A percentile compares a stretch with the other conserved stretches of the same genome.
These are phyloP conservation scores for Drosophila mayri DNA, from an alignment of 1,140 invertebrate genomes.

Conservation along the genomic window DNA sequence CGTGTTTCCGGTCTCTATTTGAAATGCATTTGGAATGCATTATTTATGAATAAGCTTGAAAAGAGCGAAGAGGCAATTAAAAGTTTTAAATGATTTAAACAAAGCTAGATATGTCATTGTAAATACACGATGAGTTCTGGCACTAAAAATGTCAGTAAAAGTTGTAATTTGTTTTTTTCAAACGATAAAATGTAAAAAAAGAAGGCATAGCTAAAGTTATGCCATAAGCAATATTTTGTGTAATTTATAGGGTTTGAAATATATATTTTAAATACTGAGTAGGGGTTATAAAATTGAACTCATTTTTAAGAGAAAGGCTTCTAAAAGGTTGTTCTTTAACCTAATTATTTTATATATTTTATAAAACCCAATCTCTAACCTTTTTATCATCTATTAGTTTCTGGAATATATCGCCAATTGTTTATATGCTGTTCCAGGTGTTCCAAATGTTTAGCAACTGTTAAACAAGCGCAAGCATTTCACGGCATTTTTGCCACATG, in stretches of 20 bases:
- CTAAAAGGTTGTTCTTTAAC: too few species aligned
- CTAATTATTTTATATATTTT: not conserved
- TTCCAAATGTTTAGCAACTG: constrained; percentile 43
- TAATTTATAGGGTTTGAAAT: not conserved
- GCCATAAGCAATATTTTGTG: not conserved
- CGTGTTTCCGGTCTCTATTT: constrained; percentile 5
- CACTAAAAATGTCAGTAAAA: constrained; percentile 5
- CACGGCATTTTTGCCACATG: constrained; percentile 24
- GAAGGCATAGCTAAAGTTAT: not conserved
- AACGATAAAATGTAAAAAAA: constrained; percentile 6
- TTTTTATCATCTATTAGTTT: not conserved
- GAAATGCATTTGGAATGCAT: constrained; percentile 1
- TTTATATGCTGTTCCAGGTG: constrained; percentile 2
- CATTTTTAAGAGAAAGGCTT: not conserved
- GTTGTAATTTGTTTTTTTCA: constrained; percentile 1
- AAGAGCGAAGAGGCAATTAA: constrained; percentile 18
- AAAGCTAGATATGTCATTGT: not conserved
- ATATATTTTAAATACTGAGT: not conserved
- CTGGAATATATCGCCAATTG: constrained; percentile 1
- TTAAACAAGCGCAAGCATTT: constrained; percentile 43
- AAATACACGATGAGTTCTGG: not conserved
- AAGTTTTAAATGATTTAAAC: constrained; percentile 7
- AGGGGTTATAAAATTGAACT: too few species aligned
- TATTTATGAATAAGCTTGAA: constrained; percentile 12
- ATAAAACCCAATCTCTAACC: not conserved